Evolutionary conservation across 1,140 invertebrate species (phyloP).

Genomic region (Drosophila mojavensis): DNA sequence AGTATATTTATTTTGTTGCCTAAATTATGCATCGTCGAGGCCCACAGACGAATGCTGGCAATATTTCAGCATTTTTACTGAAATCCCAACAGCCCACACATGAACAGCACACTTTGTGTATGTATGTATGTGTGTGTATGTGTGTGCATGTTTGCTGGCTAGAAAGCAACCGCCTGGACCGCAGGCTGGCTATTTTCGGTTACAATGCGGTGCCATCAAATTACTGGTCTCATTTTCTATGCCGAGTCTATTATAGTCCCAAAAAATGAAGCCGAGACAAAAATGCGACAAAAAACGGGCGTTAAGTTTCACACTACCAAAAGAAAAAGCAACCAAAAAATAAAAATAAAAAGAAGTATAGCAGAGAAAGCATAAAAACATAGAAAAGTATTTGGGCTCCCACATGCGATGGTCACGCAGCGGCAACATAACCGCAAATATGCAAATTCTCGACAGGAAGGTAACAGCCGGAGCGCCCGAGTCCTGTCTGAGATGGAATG

Average conservation of each 20-base stretch:
- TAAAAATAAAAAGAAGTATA: not conserved
- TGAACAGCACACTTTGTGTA: not conserved
- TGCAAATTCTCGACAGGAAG: slow-evolving; percentile 77
- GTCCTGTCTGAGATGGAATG: slow-evolving; percentile 54
- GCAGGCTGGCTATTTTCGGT: slow-evolving; percentile 70
- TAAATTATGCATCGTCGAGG: not conserved
- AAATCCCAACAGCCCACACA: slow-evolving; percentile 18
- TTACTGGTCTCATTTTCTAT: slow-evolving; percentile 79
- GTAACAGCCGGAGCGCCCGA: slow-evolving; percentile 44
- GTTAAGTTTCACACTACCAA: slow-evolving; percentile 77
- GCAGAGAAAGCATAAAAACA: slow-evolving; percentile 10
- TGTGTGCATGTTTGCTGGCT: not conserved
- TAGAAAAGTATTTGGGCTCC: slow-evolving; percentile 31
- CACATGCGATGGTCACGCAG: slow-evolving; percentile 69
- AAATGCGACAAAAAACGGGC: slow-evolving; percentile 78
- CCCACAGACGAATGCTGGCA: not conserved
- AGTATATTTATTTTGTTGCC: slow-evolving; percentile 6
- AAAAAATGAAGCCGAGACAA: slow-evolving; percentile 61
- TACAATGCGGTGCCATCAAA: slow-evolving; percentile 78
- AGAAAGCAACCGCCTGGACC: slow-evolving; percentile 33
- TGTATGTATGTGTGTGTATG: too few relatives aligned
- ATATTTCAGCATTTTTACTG: slow-evolving; percentile 5
- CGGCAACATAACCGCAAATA: slow-evolving; percentile 66
- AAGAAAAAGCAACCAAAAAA: slow-evolving; percentile 15
- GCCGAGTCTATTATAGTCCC: slow-evolving; percentile 72